Conservation (phyloP, 2,113 vertebrate species). For the Herpetotheres cachinnans region DNA sequence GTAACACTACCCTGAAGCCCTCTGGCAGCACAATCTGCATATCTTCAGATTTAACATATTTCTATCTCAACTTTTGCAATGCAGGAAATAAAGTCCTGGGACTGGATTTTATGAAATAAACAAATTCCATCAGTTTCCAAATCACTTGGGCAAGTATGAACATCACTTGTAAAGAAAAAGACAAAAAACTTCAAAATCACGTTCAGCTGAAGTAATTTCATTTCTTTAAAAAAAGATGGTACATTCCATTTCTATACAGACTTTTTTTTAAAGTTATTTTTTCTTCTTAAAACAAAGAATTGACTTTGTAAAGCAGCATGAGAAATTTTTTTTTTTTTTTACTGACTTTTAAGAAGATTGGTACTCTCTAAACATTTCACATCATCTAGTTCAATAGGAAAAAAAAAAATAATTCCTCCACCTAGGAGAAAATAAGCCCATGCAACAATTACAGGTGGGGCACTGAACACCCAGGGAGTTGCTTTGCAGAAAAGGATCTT, state of each 20-base stretch:
- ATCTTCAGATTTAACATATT: conserved; percentile 47
- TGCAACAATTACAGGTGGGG: neutral
- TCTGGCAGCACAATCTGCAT: conserved; percentile 61
- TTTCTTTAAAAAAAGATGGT: neutral
- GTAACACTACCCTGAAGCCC: conserved; percentile 1
- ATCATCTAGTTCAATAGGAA: neutral
- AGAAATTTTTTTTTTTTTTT: neutral
- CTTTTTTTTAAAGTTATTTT: neutral
- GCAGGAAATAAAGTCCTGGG: conserved; percentile 32
- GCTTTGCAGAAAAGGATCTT: neutral
- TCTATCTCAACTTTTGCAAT: conserved; percentile 28
- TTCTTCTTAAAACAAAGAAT: neutral
- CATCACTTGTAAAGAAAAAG: neutral
- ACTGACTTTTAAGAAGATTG: neutral
- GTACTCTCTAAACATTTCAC: neutral
- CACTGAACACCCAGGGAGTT: neutral
- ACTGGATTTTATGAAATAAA: conserved; percentile 22
- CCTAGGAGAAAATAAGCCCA: neutral
- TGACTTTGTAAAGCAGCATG: neutral
- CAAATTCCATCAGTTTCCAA: neutral
- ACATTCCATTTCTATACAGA: neutral
- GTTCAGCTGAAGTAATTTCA: neutral
- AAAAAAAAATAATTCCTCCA: neutral
- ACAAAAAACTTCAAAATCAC: neutral
- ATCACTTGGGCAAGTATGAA: neutral